These are phyloP conservation scores for Alectoris magna DNA, from an alignment of 2,797 vertebrate species.

Conservation along the genomic window DNA sequence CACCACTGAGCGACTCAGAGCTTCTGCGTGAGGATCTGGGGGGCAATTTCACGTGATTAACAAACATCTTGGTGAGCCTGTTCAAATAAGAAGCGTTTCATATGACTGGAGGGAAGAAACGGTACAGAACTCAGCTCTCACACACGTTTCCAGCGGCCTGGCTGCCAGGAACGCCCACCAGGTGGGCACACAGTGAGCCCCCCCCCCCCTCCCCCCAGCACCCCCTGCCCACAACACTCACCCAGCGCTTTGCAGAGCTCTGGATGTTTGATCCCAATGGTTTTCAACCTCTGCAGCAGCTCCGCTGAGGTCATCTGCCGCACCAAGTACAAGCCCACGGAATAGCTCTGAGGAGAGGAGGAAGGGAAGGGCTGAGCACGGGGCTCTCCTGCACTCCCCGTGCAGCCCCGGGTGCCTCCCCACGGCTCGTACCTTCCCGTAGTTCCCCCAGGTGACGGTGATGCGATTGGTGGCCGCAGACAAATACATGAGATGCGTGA, in stretches of 20 bases:
- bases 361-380: constrained; percentile 44
- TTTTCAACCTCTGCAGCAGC: constrained; percentile 94
- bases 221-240: constrained; percentile 74
- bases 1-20: neutral
- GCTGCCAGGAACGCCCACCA: neutral
- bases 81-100: neutral
- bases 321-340: constrained; percentile 94
- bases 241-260: constrained; percentile 96
- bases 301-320: constrained; percentile 94
- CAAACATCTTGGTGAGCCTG: neutral
- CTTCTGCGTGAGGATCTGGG: neutral
- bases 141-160: neutral
- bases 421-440: constrained; percentile 88
- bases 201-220: neutral
- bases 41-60: neutral
- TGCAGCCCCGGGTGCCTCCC: fast-evolving
- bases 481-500: constrained; percentile 97
- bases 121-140: neutral
- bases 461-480: constrained; percentile 94
- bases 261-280: constrained; percentile 92
- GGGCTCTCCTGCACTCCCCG: constrained; percentile 41
- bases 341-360: constrained; percentile 88
- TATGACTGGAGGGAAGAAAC: neutral
- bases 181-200: neutral
- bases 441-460: constrained; percentile 97